These are phyloP conservation scores for Vicugna pacos DNA, from an alignment of 2,113 vertebrate species.

Conservation along the genomic window DNA sequence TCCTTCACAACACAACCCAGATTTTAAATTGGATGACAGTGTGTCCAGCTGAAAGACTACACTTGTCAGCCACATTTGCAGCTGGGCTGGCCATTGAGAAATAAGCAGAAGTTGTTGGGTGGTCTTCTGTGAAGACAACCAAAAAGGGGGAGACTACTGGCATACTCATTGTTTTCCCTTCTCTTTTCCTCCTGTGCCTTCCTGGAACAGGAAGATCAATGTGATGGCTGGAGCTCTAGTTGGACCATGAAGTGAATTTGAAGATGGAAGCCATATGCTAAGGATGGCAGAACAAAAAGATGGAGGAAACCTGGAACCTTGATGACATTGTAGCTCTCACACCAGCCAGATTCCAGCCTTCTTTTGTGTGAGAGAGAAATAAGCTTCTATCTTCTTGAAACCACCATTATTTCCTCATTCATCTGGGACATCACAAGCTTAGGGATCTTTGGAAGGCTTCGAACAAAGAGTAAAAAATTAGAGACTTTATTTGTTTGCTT, in stretches of 20 bases:
- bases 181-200: not conserved
- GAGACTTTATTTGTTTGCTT: not conserved
- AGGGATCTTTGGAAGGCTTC: not conserved
- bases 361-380: not conserved
- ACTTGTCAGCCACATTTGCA: not conserved
- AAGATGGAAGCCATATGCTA: not conserved
- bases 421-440: not conserved
- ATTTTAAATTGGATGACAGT: not conserved
- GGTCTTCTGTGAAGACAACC: not conserved
- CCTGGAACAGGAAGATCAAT: not conserved
- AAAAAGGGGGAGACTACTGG: not conserved
- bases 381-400: not conserved
- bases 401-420: not conserved
- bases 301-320: not conserved
- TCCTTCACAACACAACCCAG: not conserved
- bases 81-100: not conserved
- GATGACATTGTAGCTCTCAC: not conserved
- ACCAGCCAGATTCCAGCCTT: not conserved
- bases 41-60: not conserved
- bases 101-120: not conserved
- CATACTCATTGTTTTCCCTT: not conserved
- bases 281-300: not conserved
- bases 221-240: not conserved
- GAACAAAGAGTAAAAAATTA: not conserved
- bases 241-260: not conserved